phyloP scores from a whole-genome alignment of 2,888 invertebrate species.

The Tanytarsus gracilentus region DNA sequence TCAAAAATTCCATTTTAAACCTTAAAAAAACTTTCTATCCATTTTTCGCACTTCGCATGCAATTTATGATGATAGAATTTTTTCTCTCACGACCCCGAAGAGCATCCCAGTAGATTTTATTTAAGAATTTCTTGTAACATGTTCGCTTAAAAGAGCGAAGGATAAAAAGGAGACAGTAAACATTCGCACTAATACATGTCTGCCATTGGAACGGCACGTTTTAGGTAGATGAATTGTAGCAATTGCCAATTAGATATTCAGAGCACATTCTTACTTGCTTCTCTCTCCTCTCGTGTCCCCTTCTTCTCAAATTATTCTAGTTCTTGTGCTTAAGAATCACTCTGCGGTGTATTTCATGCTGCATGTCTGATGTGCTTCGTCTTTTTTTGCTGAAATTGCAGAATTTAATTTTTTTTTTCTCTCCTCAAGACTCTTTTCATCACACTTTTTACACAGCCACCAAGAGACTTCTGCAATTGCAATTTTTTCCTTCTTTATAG shows the following conservation, averaged over 20 bases:
- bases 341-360: background rate
- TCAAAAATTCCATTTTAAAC: too few relatives aligned
- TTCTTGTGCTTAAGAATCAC: background rate
- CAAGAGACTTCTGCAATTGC: too few relatives aligned
- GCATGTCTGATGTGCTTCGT: slow-evolving; percentile 8
- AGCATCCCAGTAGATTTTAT: too few relatives aligned
- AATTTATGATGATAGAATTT: slow-evolving; percentile 11
- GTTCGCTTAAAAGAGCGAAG: too few relatives aligned
- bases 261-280: slow-evolving; percentile 19
- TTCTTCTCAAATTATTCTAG: background rate
- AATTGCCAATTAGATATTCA: slow-evolving; percentile 23
- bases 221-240: background rate
- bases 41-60: background rate
- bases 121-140: too few relatives aligned
- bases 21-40: too few relatives aligned
- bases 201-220: background rate
- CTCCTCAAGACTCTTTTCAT: background rate
- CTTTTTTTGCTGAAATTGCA: background rate
- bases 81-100: background rate
- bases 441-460: too few relatives aligned
- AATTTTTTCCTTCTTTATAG: too few relatives aligned
- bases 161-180: too few relatives aligned
- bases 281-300: background rate
- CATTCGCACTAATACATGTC: too few relatives aligned
- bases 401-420: background rate